phyloP scores from a whole-genome alignment of 2,888 invertebrate genomes.

The Tholera decimalis region DNA sequence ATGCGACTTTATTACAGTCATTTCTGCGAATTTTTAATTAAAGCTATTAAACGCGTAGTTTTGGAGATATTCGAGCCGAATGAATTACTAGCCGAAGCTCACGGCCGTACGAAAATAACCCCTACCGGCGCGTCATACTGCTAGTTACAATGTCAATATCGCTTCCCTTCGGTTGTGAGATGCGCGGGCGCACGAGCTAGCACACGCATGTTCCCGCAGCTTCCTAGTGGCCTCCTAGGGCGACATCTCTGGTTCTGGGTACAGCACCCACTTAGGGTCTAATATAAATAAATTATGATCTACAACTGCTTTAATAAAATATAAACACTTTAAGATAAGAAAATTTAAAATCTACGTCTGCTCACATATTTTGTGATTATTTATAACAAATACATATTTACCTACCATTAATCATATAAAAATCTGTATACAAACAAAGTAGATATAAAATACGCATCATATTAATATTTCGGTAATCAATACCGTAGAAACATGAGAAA shows the following conservation, averaged over 20 bases:
- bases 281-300: no score
- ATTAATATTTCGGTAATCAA: neutral
- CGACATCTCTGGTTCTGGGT: no score
- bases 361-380: neutral
- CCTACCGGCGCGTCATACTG: conserved; percentile 73
- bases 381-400: neutral
- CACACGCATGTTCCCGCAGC: neutral
- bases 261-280: no score
- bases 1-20: conserved; percentile 12
- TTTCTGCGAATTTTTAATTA: conserved; percentile 58
- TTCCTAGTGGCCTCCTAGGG: neutral
- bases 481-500: neutral
- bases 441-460: neutral
- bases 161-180: conserved; percentile 62
- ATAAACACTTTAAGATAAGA: no score
- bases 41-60: conserved; percentile 50
- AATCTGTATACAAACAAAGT: neutral
- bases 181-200: conserved; percentile 14
- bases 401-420: neutral
- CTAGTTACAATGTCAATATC: conserved; percentile 83
- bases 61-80: conserved; percentile 72
- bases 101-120: conserved; percentile 86
- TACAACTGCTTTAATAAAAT: no score
- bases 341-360: neutral
- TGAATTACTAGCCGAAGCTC: conserved; percentile 81